A percentile compares a stretch with the other conserved stretches of the same genome.
Conservation (phyloP, 1,140 invertebrate species). For the Ceratosolen solmsi region DNA sequence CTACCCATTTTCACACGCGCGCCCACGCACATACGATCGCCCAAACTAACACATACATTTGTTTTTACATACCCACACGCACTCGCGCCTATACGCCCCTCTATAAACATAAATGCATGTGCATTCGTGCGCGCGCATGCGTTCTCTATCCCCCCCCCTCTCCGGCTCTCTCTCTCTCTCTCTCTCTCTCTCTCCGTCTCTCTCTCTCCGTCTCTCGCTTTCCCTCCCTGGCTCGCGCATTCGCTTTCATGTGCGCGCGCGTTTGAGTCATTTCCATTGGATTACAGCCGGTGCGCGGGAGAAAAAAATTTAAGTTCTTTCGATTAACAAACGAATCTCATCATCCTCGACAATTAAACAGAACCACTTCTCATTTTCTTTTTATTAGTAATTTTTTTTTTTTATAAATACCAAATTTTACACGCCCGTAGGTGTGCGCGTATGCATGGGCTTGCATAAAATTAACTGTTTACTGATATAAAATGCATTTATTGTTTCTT, state of each 20-base stretch:
- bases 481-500: too few species aligned
- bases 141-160: neutral
- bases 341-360: neutral
- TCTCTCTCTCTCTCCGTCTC: neutral
- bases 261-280: constrained; percentile 1
- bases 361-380: neutral
- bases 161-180: neutral
- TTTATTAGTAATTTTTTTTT: too few species aligned
- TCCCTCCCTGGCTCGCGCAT: neutral
- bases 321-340: neutral
- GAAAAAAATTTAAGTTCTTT: neutral
- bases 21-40: too few species aligned
- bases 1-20: too few species aligned
- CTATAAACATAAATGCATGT: too few species aligned
- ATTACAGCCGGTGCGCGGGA: neutral
- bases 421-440: too few species aligned
- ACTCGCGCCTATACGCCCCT: too few species aligned
- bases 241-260: neutral
- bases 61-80: too few species aligned
- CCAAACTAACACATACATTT: too few species aligned
- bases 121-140: neutral
- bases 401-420: neutral
- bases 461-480: too few species aligned
- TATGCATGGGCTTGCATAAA: too few species aligned
- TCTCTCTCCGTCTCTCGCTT: neutral